A percentile compares a stretch with the other conserved stretches of the same genome.
These are phyloP conservation scores for Aphelinus certus DNA, from an alignment of 1,140 invertebrate genomes.

Conservation along the genomic window DNA sequence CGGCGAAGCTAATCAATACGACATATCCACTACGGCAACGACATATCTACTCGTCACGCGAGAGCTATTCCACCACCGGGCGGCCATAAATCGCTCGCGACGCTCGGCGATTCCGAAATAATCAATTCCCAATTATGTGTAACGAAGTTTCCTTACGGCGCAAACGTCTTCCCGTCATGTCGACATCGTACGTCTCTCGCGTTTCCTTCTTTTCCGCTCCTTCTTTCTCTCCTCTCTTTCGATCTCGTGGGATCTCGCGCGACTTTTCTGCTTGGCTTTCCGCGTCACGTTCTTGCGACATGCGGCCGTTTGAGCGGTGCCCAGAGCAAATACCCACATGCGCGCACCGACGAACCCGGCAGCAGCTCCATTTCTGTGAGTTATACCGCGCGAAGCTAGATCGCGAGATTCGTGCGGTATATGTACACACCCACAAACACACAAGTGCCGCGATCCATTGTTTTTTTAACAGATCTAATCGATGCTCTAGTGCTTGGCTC, in stretches of 20 bases:
- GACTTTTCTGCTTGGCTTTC: slow-evolving; percentile 1
- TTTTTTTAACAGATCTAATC: too few species aligned
- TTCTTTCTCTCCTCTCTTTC: too few species aligned
- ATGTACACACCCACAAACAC: too few species aligned
- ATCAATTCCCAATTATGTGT: slow-evolving; percentile 3
- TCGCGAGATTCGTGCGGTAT: too few species aligned
- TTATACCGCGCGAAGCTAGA: slow-evolving; percentile 6
- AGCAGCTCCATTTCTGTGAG: slow-evolving; percentile 3
- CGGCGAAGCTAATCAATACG: too few species aligned
- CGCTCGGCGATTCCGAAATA: neutral
- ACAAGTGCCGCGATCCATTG: too few species aligned
- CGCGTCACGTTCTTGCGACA: slow-evolving; percentile 30
- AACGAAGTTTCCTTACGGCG: neutral
- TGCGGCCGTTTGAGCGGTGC: too few species aligned
- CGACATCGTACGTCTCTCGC: too few species aligned
- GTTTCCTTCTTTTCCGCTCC: too few species aligned
- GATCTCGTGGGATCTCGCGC: neutral
- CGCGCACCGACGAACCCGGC: neutral
- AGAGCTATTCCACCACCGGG: neutral
- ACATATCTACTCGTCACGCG: neutral
- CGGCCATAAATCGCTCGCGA: too few species aligned
- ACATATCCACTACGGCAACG: neutral
- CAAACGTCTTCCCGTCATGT: too few species aligned
- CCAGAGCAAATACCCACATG: neutral
- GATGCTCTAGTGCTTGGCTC: too few species aligned